Evolutionary conservation across 2,888 invertebrate species (phyloP).

Genomic region (Drymonia ruficornis): DNA sequence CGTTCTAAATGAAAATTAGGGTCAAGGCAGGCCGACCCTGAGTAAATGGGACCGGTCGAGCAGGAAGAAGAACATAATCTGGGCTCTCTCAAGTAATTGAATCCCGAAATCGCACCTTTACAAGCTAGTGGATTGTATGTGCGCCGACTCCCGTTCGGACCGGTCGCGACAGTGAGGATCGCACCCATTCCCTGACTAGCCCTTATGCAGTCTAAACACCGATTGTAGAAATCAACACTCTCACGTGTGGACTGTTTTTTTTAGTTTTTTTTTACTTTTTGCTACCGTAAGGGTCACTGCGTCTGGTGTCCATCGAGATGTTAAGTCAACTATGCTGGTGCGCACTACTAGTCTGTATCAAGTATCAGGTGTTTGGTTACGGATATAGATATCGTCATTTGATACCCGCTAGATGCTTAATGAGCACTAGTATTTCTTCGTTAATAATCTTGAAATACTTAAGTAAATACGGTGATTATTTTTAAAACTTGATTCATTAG

Average conservation of each 20-base stretch:
- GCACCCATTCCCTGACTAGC: slow-evolving; percentile 52
- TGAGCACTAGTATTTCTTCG: background rate
- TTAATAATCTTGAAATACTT: background rate
- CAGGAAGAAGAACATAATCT: no score
- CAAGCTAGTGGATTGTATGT: slow-evolving; percentile 51
- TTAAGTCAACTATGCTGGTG: slow-evolving; percentile 14
- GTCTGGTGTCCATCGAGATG: slow-evolving; percentile 14
- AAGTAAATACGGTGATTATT: slow-evolving; percentile 5
- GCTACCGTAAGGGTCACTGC: slow-evolving; percentile 1
- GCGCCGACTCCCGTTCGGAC: slow-evolving; percentile 54
- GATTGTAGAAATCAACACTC: slow-evolving; percentile 55
- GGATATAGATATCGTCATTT: slow-evolving; percentile 47
- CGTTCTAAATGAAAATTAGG: no score
- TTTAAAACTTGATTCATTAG: slow-evolving; percentile 49
- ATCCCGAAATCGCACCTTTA: no score
- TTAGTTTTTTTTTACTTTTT: slow-evolving; percentile 34
- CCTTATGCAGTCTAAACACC: slow-evolving; percentile 49
- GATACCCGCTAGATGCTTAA: slow-evolving; percentile 29
- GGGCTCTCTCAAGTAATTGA: no score
- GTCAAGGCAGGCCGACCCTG: no score
- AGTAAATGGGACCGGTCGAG: no score
- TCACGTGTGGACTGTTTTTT: slow-evolving; percentile 43
- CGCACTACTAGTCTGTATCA: slow-evolving; percentile 26
- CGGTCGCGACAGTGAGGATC: slow-evolving; percentile 54
- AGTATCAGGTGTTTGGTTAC: slow-evolving; percentile 49